phyloP scores from a whole-genome alignment of 2,113 vertebrate genomes.

The Potamarius usumacintae region DNA sequence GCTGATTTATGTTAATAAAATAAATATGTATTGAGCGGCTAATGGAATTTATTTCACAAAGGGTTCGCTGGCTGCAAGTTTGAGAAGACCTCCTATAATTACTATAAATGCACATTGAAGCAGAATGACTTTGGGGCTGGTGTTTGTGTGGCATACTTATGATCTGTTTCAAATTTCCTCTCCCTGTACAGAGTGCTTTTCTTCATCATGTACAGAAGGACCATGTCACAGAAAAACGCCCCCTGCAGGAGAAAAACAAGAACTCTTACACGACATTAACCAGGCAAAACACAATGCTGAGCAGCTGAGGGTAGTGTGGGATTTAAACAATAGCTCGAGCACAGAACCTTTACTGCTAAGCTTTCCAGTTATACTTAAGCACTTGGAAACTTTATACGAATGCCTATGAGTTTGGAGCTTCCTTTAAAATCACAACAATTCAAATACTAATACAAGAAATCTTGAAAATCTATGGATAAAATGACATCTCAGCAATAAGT shows the following conservation, averaged over 20 bases:
- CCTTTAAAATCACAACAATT: background rate
- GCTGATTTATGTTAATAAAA: background rate
- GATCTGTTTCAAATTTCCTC: slow-evolving; percentile 83
- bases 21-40: background rate
- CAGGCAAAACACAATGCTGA: background rate
- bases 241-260: slow-evolving; percentile 71
- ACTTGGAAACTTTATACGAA: background rate
- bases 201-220: slow-evolving; percentile 85
- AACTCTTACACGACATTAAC: background rate
- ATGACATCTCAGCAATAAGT: background rate
- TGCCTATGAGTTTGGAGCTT: background rate
- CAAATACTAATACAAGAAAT: background rate
- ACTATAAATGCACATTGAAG: background rate
- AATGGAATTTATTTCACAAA: background rate
- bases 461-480: background rate
- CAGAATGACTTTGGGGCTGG: slow-evolving; percentile 9
- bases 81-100: background rate
- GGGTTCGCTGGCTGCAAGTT: background rate
- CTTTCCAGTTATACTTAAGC: background rate
- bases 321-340: background rate
- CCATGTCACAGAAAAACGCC: slow-evolving; percentile 85
- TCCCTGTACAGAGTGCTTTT: slow-evolving; percentile 81
- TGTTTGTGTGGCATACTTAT: slow-evolving; percentile 64
- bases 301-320: background rate
- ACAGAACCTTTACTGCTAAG: background rate